Base-by-base conservation (phyloP, 2,113 vertebrate genomes). In the Zonotrichia leucophrys region DNA sequence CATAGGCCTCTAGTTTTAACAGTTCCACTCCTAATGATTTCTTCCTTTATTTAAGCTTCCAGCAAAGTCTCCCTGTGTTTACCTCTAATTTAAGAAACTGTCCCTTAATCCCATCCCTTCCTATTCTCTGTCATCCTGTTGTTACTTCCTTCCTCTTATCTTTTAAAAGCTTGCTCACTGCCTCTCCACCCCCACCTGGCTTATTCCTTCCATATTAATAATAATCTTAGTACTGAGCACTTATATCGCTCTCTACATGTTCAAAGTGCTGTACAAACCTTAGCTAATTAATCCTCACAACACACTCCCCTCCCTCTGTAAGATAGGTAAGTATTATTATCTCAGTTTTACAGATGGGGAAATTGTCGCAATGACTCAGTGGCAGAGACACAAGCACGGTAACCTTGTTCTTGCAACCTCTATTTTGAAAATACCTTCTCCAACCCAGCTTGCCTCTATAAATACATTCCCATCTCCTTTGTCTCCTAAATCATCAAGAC, bases 241-340 rank as follows among this genome's bases (percentile, higher is more conserved):
- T 96, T 97, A 95, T 96, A 94, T 97, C 92, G 90, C 95, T 94
- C 93, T 96, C 95, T 97, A 82, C 95, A 91, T 93, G 93, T 96
- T 96, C 96, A 93, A 95, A 97, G 95, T 97, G 95, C 95, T 97
- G 94, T 96, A 96, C 96, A 97, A 97, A 96, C 93, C 95, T 96
- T 87, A 64, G 93, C 93, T 96, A 97, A 96, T 96, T 97, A 97
- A 97, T 96, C 95, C 95, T 96, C 95, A 94, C 93, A 97, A 97
- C 93, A 96, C 90, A 96, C 96, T 97, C 83, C 92, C 92, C 91
- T 97, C 95, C 93, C 92, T 96, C 95, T 75, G 93, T 89, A 94
- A 89, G 94, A 94, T 95, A 97, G 95, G 95, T 96, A 93, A 95
- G 96, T 96, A 96, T 96, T 97, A 96, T 97, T 96, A 97, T 96